Percentiles rank a stretch among this genome's conserved stretches.
These are phyloP conservation scores for Dysmachus trigonus DNA, from an alignment of 2,888 invertebrate species.

Conservation along the genomic window DNA sequence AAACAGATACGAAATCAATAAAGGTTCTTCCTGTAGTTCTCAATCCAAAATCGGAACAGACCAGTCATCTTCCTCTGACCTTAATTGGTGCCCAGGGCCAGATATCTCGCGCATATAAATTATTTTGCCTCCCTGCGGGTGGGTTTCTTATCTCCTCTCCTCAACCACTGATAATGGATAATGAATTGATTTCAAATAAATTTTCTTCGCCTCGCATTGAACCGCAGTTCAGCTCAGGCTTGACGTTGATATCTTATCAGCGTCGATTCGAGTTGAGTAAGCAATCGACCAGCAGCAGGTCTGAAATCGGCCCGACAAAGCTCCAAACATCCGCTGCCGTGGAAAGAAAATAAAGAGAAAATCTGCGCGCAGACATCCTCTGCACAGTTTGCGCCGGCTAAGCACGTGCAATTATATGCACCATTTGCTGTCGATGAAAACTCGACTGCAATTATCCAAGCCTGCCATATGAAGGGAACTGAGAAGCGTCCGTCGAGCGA, in stretches of 20 bases:
- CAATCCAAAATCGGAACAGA: neutral
- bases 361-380: neutral
- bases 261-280: neutral
- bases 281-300: neutral
- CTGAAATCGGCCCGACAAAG: neutral
- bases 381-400: neutral
- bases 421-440: neutral
- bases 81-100: neutral
- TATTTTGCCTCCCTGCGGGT: neutral
- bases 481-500: neutral
- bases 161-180: neutral
- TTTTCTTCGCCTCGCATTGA: neutral
- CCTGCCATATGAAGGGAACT: neutral
- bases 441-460: neutral
- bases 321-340: neutral
- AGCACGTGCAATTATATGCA: conserved; percentile 20
- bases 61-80: neutral
- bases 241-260: neutral
- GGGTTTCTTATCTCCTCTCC: neutral
- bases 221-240: neutral
- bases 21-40: neutral
- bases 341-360: neutral
- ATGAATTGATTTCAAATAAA: neutral
- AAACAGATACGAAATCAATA: neutral
- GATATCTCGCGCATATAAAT: neutral